Percentiles rank a stretch among this genome's conserved stretches.
These are phyloP conservation scores for Cochlearius cochlearius DNA, from an alignment of 2,113 vertebrate species.

Conservation along the genomic window DNA sequence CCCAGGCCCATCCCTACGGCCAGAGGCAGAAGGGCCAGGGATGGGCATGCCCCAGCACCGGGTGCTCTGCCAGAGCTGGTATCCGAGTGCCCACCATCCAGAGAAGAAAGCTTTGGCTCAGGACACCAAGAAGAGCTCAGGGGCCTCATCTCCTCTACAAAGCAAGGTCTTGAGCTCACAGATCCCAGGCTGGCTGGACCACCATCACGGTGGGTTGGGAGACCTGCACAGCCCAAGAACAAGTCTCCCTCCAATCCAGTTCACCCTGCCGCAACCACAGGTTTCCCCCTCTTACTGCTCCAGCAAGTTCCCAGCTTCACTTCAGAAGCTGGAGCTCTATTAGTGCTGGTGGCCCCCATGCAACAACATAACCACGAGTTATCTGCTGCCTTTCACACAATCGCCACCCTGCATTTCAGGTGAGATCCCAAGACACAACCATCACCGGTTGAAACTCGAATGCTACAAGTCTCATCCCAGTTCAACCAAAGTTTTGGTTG, in stretches of 20 bases:
- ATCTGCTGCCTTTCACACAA: rapidly evolving
- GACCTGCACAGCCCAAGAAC: neutral
- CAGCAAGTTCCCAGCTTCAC: neutral
- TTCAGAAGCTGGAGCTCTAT: neutral
- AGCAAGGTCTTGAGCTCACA: neutral
- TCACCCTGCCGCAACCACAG: neutral
- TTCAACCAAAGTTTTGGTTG: rapidly evolving
- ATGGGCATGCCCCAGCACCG: rapidly evolving
- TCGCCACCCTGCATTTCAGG: neutral
- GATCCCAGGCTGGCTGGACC: neutral
- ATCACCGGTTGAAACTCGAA: rapidly evolving
- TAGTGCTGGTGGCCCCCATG: rapidly evolving
- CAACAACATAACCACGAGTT: rapidly evolving
- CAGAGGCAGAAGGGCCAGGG: neutral
- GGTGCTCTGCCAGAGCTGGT: neutral
- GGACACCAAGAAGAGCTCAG: rapidly evolving
- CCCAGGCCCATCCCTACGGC: neutral
- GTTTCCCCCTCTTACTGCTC: rapidly evolving
- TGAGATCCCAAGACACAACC: neutral
- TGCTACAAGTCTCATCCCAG: rapidly evolving
- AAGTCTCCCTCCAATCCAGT: rapidly evolving
- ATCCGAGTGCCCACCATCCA: rapidly evolving
- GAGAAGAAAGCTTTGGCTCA: neutral
- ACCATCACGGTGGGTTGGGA: rapidly evolving
- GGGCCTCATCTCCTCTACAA: neutral